These are phyloP conservation scores for Ctenosaura bakeri DNA, from an alignment of 2,797 vertebrate genomes.

Conservation along the genomic window DNA sequence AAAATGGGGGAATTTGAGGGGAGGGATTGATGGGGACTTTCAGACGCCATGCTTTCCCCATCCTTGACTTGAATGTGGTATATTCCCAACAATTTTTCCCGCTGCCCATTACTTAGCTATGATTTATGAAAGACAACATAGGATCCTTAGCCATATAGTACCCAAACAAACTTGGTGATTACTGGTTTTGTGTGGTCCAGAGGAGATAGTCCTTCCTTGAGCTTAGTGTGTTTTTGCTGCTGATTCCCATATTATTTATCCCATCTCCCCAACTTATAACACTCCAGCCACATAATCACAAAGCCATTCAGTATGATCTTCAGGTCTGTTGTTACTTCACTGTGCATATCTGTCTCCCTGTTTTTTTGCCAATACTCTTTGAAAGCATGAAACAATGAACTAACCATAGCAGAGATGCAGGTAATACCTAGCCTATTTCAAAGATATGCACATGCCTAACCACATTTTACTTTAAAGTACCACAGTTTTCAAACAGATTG, in stretches of 20 bases:
- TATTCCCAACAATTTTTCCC: slow-evolving; percentile 70
- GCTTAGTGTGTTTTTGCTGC: slow-evolving; percentile 62
- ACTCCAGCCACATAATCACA: slow-evolving; percentile 62
- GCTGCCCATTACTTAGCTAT: slow-evolving; percentile 74
- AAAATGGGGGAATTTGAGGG: no score
- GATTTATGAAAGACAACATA: slow-evolving; percentile 73
- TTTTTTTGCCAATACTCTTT: no score
- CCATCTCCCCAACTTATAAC: slow-evolving; percentile 60
- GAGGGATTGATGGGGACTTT: no score
- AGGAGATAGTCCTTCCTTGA: slow-evolving; percentile 60
- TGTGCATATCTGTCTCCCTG: no score
- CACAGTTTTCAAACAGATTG: no score
- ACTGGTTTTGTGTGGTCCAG: slow-evolving; percentile 74
- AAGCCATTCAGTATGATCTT: slow-evolving; percentile 47
- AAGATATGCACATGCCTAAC: no score
- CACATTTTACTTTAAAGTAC: no score
- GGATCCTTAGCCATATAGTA: slow-evolving; percentile 73
- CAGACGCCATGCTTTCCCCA: no score
- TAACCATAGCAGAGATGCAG: no score
- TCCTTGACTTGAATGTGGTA: slow-evolving; percentile 19
- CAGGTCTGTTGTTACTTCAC: slow-evolving; percentile 56
- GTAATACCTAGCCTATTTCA: no score
- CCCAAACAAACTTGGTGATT: slow-evolving; percentile 68
- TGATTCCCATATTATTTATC: slow-evolving; percentile 62
- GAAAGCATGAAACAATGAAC: no score